Evolutionary conservation across 92 coral and sea anemone species (phyloP), one percentile per base, ranked within the genome.

Genomic region (Isaurus tuberculatus): DNA sequence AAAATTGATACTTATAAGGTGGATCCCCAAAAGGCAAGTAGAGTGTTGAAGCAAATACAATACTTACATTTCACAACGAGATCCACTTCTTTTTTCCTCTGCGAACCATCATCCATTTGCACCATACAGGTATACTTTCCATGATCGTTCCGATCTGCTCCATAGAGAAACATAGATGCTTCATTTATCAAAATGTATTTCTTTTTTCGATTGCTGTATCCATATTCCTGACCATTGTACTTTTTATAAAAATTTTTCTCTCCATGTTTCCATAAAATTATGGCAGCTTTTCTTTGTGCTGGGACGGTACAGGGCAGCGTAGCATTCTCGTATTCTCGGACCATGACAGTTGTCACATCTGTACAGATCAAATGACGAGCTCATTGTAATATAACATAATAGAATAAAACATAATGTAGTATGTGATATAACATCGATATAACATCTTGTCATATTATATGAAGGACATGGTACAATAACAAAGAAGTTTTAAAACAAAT

Each of bases 271-370:
- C 98, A 94, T 0, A 42, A 0, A 14, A 93, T 86, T 23, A 63
- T 16, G 30, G 7, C 11, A 64, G 55, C 36, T 3, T 8, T 27
- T 26, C 36, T 86, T 63, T 83, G 85, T 19, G 82, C 55, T 1
- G 92, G 86, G 5, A 87, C 30, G 13, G 29, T 29, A 32, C 98
- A 94, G 1, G 88, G 92, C 0, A 94, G 79, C 0, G 89, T 83
- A 1, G 79, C 91, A 55, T 94, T 85, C 60, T 92, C 70, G 20
- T 93, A 91, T 66, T 92, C 96, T 53, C 30, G 75, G 1, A 91
- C 81, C 13, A 91, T 94, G 1, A 86, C 84, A 0, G 28, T 32
- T 14, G 16, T 40, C n/a, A 19, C 14, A 30, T 20, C 82, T 77
- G 53, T 25, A 15, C 27, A 26, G 8, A 29, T 27, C 25, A 4